phyloP scores from a whole-genome alignment of 2,113 vertebrate species.

The Vulpes ferrilata region DNA sequence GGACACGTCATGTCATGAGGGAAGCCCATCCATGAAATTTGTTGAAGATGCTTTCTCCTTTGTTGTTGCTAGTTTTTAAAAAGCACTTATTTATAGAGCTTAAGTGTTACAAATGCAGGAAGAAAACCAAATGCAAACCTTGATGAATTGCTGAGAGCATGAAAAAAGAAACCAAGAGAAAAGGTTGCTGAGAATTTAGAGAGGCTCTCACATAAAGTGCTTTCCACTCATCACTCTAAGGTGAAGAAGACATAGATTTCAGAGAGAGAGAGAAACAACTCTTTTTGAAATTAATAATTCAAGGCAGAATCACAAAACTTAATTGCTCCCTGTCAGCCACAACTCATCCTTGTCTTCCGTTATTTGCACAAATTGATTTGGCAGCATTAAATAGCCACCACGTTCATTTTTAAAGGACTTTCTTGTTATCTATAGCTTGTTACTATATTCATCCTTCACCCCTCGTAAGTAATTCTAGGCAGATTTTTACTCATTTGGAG shows the following conservation, averaged over 20 bases:
- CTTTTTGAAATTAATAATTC: constrained; percentile 74
- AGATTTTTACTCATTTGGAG: constrained; percentile 55
- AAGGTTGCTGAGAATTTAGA: neutral
- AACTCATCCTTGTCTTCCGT: constrained; percentile 55
- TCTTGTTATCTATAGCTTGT: constrained; percentile 68
- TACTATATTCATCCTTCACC: constrained; percentile 72
- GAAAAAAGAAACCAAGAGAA: constrained; percentile 11
- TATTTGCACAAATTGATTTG: constrained; percentile 75
- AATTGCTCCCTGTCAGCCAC: constrained; percentile 67
- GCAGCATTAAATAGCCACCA: constrained; percentile 63
- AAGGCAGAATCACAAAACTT: constrained; percentile 62
- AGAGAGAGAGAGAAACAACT: constrained; percentile 48
- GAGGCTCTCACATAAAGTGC: neutral
- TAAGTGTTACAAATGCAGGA: neutral
- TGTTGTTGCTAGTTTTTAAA: neutral
- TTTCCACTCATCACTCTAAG: neutral
- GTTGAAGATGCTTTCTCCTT: neutral
- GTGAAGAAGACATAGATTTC: neutral
- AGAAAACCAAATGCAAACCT: neutral
- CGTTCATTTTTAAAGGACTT: constrained; percentile 74
- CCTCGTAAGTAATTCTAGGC: constrained; percentile 36
- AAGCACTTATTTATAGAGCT: neutral
- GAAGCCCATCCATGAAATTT: neutral
- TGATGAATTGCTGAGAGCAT: neutral
- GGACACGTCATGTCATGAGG: neutral